phyloP scores from a whole-genome alignment of 2,797 vertebrate genomes.

The Lycodopsis pacificus region DNA sequence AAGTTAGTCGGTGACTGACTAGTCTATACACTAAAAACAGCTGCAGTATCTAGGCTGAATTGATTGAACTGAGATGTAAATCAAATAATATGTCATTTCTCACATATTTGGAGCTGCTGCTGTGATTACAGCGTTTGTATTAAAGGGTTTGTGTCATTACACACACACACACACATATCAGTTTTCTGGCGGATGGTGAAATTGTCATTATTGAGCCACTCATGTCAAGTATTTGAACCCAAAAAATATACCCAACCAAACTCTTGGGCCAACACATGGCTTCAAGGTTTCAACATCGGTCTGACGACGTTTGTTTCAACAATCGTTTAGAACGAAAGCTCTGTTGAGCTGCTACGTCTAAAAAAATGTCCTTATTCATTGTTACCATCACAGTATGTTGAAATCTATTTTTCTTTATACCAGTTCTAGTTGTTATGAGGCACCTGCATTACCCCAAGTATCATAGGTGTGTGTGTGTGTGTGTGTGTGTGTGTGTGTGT shows the following conservation, averaged over 20 bases:
- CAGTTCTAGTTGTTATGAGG: constrained; percentile 15
- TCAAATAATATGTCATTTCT: constrained; percentile 34
- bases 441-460: constrained; percentile 20
- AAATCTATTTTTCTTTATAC: constrained; percentile 12
- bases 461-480: constrained; percentile 8
- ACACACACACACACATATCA: constrained; percentile 11
- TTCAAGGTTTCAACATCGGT: constrained; percentile 15
- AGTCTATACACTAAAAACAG: constrained; percentile 13
- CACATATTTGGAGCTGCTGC: constrained; percentile 21
- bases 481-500: not conserved
- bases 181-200: not conserved
- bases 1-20: constrained; percentile 36
- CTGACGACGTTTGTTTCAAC: constrained; percentile 52
- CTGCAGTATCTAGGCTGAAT: constrained; percentile 6
- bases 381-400: constrained; percentile 12
- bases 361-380: not conserved
- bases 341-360: constrained; percentile 7
- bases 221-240: constrained; percentile 34
- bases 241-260: constrained; percentile 34
- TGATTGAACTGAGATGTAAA: constrained; percentile 28
- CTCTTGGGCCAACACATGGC: constrained; percentile 16
- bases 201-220: constrained; percentile 3
- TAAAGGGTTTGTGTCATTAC: constrained; percentile 35
- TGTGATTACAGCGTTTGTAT: constrained; percentile 29
- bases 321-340: constrained; percentile 36